Percentiles rank a stretch among this genome's conserved stretches.
phyloP scores from a whole-genome alignment of 2,797 vertebrate species.

The Danio aesculapii region DNA sequence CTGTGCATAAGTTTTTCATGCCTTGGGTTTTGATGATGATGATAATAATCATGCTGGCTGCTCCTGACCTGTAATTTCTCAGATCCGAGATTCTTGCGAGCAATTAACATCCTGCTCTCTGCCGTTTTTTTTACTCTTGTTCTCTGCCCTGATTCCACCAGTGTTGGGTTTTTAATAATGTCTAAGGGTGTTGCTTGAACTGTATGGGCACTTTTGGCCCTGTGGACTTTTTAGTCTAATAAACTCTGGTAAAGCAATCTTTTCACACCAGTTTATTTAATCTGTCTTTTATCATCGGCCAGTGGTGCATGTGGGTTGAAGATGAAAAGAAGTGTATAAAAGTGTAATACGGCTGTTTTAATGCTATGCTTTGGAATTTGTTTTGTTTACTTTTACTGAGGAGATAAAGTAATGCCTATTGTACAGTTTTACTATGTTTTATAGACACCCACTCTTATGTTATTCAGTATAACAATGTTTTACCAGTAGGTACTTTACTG shows the following conservation, averaged over 20 bases:
- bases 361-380: no score
- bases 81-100: slow-evolving; percentile 55
- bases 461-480: no score
- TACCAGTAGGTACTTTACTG: no score
- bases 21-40: slow-evolving; percentile 50
- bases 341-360: no score
- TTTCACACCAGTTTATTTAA: not conserved
- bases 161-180: slow-evolving; percentile 41
- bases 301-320: not conserved
- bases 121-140: slow-evolving; percentile 48
- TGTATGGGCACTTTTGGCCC: not conserved
- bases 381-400: no score
- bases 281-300: not conserved
- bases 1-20: slow-evolving; percentile 20
- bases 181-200: slow-evolving; percentile 1
- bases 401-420: no score
- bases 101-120: slow-evolving; percentile 61
- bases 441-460: no score
- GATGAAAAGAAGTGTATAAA: no score
- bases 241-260: not conserved
- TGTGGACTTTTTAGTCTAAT: not conserved
- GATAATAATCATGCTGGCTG: slow-evolving; percentile 57
- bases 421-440: no score
- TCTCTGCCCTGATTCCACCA: slow-evolving; percentile 34
- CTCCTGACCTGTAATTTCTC: slow-evolving; percentile 63